A percentile compares a stretch with the other conserved stretches of the same genome.
Conservation (phyloP, 2,888 invertebrate species). For the Thymelicus sylvestris region DNA sequence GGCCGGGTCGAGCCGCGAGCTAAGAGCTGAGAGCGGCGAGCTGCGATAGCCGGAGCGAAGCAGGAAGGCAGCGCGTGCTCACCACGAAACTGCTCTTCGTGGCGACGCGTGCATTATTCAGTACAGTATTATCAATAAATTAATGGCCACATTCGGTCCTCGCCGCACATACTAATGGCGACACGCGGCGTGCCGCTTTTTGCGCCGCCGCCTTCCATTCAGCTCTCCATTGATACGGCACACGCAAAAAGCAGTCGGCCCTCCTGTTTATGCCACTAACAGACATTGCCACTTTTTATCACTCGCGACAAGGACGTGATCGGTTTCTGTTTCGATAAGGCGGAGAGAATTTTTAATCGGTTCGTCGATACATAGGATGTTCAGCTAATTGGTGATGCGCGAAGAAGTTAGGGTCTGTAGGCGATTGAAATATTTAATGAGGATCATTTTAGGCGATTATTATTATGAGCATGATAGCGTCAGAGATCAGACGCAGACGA, state of each 20-base stretch:
- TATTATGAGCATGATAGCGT: no score
- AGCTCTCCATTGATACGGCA: conserved; percentile 76
- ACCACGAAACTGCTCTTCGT: conserved; percentile 49
- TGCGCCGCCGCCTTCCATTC: conserved; percentile 66
- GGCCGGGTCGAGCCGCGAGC: conserved; percentile 22
- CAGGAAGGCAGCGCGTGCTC: conserved; percentile 77
- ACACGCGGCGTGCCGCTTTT: conserved; percentile 78
- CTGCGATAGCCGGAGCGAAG: conserved; percentile 26
- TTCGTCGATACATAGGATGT: conserved; percentile 46
- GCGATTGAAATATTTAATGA: conserved; percentile 30
- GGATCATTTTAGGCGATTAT: not conserved
- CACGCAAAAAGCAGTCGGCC: conserved; percentile 66
- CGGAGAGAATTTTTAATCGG: conserved; percentile 68
- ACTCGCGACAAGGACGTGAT: conserved; percentile 69
- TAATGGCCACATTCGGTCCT: conserved; percentile 77
- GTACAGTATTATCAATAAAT: conserved; percentile 80
- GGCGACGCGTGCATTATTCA: conserved; percentile 73
- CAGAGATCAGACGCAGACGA: no score
- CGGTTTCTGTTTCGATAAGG: conserved; percentile 63
- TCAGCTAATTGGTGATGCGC: conserved; percentile 36
- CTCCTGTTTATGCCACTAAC: conserved; percentile 64
- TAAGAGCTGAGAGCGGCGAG: not conserved
- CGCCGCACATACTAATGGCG: conserved; percentile 80
- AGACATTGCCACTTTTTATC: conserved; percentile 67
- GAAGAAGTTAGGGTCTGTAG: not conserved